Base-by-base conservation (phyloP, 2,113 vertebrate species). In the Mesoclemmys tuberculata region DNA sequence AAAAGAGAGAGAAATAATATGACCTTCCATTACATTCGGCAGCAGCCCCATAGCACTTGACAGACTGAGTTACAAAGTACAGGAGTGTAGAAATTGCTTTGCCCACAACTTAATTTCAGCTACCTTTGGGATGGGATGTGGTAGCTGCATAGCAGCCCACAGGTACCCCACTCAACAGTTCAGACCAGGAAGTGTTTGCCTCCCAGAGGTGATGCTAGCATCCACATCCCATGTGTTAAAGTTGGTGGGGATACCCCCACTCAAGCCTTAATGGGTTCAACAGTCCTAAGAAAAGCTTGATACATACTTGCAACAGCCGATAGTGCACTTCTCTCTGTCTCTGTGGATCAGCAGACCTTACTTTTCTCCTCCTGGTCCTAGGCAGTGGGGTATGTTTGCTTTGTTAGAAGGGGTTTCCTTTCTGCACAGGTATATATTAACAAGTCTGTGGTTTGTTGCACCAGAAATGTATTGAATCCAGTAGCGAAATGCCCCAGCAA, bases 241-340 rank as follows among this genome's bases (percentile, higher is more conserved):
- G 8, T 29, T 27, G 26, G 4, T 38, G 38, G 35, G 48, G 48
- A 21, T 52, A 58, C n/a, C 21, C 38, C 35, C 64, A 38, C 54
- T 85, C 56, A 6, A 79, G 6, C 52, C 80, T 64, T 27, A 9
- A 1, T 16, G 84, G 48, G 19, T 93, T 75, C 22, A 4, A 4
- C 1, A 1, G 75, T 4, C n/a, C n/a, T 10, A 21, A 22, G 19
- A 8, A 27, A 0, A 35, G 5, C 19, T 81, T 31, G 8, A 4
- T 11, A 3, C 31, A 22, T 35, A 44, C 24, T 75, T 38, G 64
- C 2, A 2, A 71, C 64, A 71, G 9, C 8, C 21, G n/a, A 71
- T 18, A 38, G 35, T 71, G 64, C 64, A 22, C n/a, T 71, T 71
- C 64, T 68, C 7, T 8, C 61, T 71, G 31, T 21, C 64, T 71